Conservation (phyloP, 2,797 vertebrate species). For the Ficedula albicollis region DNA sequence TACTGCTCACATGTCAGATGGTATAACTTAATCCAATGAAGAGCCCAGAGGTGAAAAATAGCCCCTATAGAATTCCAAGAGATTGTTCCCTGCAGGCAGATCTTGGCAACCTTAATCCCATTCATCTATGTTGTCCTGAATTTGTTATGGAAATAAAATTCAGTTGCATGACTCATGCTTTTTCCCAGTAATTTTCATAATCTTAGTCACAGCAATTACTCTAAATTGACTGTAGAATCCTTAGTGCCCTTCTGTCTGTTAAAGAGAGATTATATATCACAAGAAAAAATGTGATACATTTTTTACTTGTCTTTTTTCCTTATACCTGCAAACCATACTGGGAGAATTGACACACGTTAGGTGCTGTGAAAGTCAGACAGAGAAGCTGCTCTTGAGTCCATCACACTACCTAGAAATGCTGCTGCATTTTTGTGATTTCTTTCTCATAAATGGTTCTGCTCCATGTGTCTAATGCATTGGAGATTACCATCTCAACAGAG, state of each 20-base stretch:
- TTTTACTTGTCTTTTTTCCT: background rate
- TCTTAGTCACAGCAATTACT: background rate
- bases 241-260: background rate
- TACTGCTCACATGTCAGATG: background rate
- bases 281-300: background rate
- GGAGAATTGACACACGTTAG: background rate
- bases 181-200: background rate
- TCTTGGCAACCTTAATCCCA: background rate
- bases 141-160: background rate
- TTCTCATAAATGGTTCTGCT: background rate
- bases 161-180: background rate
- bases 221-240: background rate
- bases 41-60: background rate
- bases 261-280: background rate
- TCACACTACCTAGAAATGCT: background rate
- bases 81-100: background rate
- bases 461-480: background rate
- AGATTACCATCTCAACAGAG: background rate
- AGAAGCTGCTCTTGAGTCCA: background rate
- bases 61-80: background rate
- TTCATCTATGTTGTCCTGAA: background rate
- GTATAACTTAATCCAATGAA: background rate
- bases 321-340: background rate
- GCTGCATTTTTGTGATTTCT: background rate
- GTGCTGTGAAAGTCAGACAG: background rate